Percentiles rank a stretch among this genome's conserved stretches.
Conservation (phyloP, 2,888 invertebrate species). For the Aspidiotus rigidus region DNA sequence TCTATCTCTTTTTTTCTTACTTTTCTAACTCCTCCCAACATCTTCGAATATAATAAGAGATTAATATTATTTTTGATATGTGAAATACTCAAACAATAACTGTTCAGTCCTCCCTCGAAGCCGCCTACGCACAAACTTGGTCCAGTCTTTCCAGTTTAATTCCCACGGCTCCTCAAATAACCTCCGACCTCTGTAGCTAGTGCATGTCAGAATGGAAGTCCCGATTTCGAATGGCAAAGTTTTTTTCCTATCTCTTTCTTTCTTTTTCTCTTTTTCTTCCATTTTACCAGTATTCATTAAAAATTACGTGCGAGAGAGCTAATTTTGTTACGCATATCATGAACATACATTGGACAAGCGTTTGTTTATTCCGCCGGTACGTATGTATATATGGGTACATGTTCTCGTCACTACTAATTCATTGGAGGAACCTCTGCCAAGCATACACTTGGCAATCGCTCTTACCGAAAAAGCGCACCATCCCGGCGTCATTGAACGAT, state of each 20-base stretch:
- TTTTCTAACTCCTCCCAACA: constrained; percentile 25
- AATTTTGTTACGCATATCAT: no score
- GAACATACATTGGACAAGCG: no score
- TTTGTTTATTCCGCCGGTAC: no score
- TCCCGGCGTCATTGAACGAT: no score
- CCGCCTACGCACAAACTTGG: constrained; percentile 27
- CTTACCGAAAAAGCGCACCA: no score
- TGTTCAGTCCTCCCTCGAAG: constrained; percentile 30
- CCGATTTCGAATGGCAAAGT: constrained; percentile 4
- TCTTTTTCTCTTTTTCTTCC: background rate
- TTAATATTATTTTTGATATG: constrained; percentile 32
- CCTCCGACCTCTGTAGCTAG: constrained; percentile 22
- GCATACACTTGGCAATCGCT: no score
- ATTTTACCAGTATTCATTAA: background rate
- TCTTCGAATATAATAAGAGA: constrained; percentile 29
- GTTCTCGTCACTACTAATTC: no score
- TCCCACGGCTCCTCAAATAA: constrained; percentile 31
- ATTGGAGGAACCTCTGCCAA: no score
- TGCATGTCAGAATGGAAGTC: constrained; percentile 7
- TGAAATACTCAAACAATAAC: constrained; percentile 32
- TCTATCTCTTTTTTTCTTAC: no score
- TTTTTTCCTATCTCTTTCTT: background rate
- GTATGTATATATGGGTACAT: no score
- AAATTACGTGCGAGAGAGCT: no score
- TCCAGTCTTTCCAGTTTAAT: constrained; percentile 29